Percentiles rank a stretch among this genome's conserved stretches.
These are phyloP conservation scores for Tinamus guttatus DNA, from an alignment of 2,113 vertebrate genomes.

Conservation along the genomic window DNA sequence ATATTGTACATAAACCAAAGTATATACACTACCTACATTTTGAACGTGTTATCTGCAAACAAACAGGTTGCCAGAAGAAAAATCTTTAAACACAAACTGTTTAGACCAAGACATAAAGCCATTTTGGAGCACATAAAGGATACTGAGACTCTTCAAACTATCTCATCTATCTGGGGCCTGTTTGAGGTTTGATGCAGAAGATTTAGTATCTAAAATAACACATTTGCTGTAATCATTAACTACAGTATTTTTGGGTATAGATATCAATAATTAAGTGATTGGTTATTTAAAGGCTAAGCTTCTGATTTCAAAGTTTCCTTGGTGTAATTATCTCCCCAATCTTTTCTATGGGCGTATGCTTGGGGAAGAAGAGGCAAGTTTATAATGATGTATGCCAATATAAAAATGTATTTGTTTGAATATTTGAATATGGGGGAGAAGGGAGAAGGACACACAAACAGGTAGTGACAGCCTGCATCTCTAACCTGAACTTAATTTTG, in stretches of 20 bases:
- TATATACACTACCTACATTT: no score
- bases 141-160: background rate
- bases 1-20: background rate
- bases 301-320: background rate
- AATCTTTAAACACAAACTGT: background rate
- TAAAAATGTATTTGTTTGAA: background rate
- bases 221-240: background rate
- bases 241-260: background rate
- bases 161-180: background rate
- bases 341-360: background rate
- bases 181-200: background rate
- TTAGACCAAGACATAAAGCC: background rate
- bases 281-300: background rate
- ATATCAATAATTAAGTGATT: background rate
- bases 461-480: background rate
- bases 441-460: background rate
- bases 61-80: background rate
- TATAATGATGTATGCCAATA: background rate
- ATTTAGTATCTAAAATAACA: background rate
- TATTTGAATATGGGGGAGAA: background rate
- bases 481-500: background rate
- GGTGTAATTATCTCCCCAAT: background rate
- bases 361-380: background rate
- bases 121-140: background rate
- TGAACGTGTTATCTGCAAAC: background rate